Conservation (phyloP, 2,888 invertebrate species). For the Hybos culiciformis region DNA sequence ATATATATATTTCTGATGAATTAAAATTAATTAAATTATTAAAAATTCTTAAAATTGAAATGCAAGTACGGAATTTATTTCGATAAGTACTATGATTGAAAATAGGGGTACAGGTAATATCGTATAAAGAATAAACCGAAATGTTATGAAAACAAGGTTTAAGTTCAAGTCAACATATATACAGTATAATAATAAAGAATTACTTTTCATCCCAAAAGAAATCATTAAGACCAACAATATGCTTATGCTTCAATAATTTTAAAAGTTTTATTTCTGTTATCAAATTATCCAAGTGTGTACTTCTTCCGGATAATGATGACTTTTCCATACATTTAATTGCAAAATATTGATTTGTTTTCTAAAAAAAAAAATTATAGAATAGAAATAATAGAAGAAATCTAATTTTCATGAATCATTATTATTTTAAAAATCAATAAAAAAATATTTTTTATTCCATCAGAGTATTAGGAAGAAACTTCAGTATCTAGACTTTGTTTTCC, state of each 20-base stretch:
- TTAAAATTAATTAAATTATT: neutral
- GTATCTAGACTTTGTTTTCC: too few relatives aligned
- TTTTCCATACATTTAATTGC: slow-evolving; percentile 76
- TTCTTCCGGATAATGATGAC: slow-evolving; percentile 51
- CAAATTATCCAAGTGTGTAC: slow-evolving; percentile 67
- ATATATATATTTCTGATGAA: slow-evolving; percentile 60
- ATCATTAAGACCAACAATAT: slow-evolving; percentile 71
- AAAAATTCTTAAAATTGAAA: neutral
- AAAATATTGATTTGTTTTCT: slow-evolving; percentile 48
- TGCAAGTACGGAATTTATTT: slow-evolving; percentile 1
- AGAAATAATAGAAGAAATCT: neutral
- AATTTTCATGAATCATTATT: too few relatives aligned
- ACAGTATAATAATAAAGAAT: slow-evolving; percentile 14
- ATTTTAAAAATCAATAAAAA: too few relatives aligned
- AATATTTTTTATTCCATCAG: too few relatives aligned
- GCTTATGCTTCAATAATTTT: slow-evolving; percentile 61
- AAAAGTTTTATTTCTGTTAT: slow-evolving; percentile 69
- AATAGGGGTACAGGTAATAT: too few relatives aligned
- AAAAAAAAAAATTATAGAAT: slow-evolving; percentile 37
- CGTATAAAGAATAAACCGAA: too few relatives aligned
- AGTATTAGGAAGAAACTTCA: too few relatives aligned
- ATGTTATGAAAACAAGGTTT: too few relatives aligned
- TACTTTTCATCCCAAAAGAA: slow-evolving; percentile 66
- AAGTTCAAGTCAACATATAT: neutral
- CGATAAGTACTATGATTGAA: neutral